A percentile compares a stretch with the other conserved stretches of the same genome.
Conservation (phyloP, 2,113 vertebrate genomes). For the Fukomys damarensis region DNA sequence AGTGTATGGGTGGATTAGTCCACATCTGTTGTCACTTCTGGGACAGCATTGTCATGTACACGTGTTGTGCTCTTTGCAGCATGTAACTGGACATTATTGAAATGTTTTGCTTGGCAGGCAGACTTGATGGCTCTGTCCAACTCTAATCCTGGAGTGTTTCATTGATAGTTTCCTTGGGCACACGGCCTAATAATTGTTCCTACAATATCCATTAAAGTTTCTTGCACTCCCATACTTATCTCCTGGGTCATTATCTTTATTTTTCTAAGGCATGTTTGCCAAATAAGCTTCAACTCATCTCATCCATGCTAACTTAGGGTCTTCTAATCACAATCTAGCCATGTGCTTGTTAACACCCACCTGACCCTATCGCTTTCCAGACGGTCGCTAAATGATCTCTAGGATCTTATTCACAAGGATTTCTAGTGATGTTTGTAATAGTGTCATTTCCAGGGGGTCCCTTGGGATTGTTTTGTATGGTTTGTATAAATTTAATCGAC, state of each 20-base stretch:
- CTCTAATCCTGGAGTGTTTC: background rate
- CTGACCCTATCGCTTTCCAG: background rate
- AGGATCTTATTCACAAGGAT: background rate
- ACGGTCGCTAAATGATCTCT: background rate
- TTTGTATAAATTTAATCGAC: conserved; percentile 27
- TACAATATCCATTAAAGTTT: background rate
- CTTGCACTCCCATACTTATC: background rate
- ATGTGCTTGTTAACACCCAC: background rate
- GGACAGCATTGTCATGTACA: background rate
- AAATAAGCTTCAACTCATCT: background rate
- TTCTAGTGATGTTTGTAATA: background rate
- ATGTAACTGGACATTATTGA: background rate
- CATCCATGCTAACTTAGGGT: background rate
- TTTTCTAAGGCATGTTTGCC: background rate
- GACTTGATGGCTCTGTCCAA: background rate
- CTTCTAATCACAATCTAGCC: background rate
- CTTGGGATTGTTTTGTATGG: background rate
- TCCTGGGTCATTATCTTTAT: background rate
- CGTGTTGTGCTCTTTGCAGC: background rate
- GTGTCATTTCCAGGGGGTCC: background rate
- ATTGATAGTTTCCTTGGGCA: background rate
- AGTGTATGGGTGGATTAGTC: background rate
- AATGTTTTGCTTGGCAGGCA: conserved; percentile 21
- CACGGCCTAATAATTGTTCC: background rate
- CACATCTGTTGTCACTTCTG: conserved; percentile 21